phyloP scores from a whole-genome alignment of 1,140 invertebrate species.

The Araneus ventricosus region DNA sequence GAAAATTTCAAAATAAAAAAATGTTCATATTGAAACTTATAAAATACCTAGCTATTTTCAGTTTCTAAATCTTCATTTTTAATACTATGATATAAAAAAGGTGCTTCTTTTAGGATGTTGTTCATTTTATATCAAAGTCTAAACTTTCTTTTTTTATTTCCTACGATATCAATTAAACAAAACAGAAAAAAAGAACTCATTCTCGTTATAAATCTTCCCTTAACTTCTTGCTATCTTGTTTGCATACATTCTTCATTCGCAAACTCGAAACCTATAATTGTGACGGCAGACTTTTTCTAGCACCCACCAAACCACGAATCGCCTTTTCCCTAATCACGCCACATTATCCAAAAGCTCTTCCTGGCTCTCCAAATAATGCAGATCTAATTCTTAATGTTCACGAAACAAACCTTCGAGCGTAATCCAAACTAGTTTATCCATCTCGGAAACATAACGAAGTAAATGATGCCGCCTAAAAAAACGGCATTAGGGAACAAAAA shows the following conservation, averaged over 20 bases:
- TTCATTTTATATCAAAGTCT: too few species aligned
- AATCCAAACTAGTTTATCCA: slow-evolving; percentile 37
- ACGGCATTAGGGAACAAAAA: not conserved
- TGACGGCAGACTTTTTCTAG: not conserved
- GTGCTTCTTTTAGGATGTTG: too few species aligned
- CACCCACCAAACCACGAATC: slow-evolving; percentile 2
- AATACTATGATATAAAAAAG: too few species aligned
- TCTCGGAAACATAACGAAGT: slow-evolving; percentile 19
- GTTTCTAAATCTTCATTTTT: too few species aligned
- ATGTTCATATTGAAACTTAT: too few species aligned
- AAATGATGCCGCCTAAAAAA: slow-evolving; percentile 3
- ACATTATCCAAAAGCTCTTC: slow-evolving; percentile 12
- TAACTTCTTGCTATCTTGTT: not conserved
- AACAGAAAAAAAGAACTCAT: not conserved
- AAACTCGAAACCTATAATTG: slow-evolving; percentile 24
- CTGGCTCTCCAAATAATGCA: not conserved
- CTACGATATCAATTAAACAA: too few species aligned
- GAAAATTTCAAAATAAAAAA: too few species aligned
- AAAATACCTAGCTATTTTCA: too few species aligned
- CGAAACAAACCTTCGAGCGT: not conserved
- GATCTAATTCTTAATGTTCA: slow-evolving; percentile 30
- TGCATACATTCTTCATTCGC: slow-evolving; percentile 4
- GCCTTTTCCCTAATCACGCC: slow-evolving; percentile 6
- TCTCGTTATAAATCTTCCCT: not conserved
- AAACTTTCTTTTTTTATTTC: too few species aligned